phyloP scores from a whole-genome alignment of 1,140 invertebrate genomes.

The Sycobia sp. region DNA sequence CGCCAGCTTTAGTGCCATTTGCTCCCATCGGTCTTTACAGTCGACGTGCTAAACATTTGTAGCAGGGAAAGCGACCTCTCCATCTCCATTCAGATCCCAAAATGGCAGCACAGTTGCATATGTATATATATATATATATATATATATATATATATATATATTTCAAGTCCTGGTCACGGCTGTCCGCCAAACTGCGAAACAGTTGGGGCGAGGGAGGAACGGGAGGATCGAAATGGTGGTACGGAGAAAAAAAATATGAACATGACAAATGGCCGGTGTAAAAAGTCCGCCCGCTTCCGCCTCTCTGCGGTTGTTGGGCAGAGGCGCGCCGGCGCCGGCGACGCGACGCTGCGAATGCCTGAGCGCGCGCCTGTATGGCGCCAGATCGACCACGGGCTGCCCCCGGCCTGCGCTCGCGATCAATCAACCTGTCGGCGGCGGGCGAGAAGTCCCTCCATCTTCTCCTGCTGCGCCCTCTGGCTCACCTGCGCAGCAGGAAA shows the following conservation, averaged over 20 bases:
- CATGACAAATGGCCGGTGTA: too few relatives aligned
- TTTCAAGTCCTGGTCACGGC: background rate
- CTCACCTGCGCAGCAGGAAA: conserved; percentile 33
- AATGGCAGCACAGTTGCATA: too few relatives aligned
- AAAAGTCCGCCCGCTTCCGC: too few relatives aligned
- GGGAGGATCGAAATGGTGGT: too few relatives aligned
- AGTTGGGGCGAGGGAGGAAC: too few relatives aligned
- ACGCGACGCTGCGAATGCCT: conserved; percentile 48
- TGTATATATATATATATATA: too few relatives aligned
- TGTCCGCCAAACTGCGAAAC: too few relatives aligned
- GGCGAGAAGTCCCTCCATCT: conserved; percentile 30
- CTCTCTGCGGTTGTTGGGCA: too few relatives aligned
- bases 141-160: too few relatives aligned
- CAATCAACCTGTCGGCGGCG: conserved; percentile 53
- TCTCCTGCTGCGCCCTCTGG: background rate
- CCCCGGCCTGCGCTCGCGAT: conserved; percentile 45
- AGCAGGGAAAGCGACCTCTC: background rate
- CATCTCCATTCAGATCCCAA: background rate
- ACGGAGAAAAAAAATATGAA: too few relatives aligned
- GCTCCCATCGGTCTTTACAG: too few relatives aligned
- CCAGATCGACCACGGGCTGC: conserved; percentile 58
- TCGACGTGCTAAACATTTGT: background rate
- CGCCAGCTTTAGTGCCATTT: too few relatives aligned
- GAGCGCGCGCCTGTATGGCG: conserved; percentile 58
- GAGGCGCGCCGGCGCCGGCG: background rate